phyloP scores from a whole-genome alignment of 2,797 vertebrate species.

The Anolis apletophallus region DNA sequence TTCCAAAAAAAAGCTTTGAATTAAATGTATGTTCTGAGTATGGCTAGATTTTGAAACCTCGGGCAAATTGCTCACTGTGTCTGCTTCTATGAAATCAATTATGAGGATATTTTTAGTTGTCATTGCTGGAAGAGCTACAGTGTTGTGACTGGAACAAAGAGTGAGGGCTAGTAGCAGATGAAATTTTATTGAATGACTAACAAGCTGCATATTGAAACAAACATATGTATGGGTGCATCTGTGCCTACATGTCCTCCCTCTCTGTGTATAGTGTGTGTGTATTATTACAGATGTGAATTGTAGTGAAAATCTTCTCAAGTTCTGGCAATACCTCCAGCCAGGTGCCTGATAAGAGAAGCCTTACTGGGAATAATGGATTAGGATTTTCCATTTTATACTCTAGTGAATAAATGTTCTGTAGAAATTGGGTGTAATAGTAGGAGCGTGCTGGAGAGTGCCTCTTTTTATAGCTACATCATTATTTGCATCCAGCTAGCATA shows the following conservation, averaged over 20 bases:
- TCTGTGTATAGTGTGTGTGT: background rate
- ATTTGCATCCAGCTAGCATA: constrained; percentile 67
- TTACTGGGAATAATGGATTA: constrained; percentile 20
- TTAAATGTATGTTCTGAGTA: background rate
- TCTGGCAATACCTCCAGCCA: background rate
- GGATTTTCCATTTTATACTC: background rate
- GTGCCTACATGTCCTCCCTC: too few species aligned
- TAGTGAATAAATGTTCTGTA: constrained; percentile 41
- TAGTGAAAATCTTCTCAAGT: constrained; percentile 31
- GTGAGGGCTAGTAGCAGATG: background rate
- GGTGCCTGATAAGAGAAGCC: constrained; percentile 18
- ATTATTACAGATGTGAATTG: constrained; percentile 36
- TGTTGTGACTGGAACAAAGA: constrained; percentile 25
- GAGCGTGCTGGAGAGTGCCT: constrained; percentile 43
- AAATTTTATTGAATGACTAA: background rate
- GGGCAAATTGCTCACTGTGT: background rate
- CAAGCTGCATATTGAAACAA: background rate
- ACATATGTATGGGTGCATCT: background rate
- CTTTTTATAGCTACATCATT: constrained; percentile 59
- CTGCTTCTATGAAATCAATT: constrained; percentile 48
- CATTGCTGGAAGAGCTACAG: constrained; percentile 33
- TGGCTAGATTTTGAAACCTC: constrained; percentile 33
- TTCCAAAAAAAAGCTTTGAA: constrained; percentile 34
- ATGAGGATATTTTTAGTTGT: constrained; percentile 39
- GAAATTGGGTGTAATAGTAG: constrained; percentile 32